Evolutionary conservation across 2,888 invertebrate genomes (phyloP), one percentile per base, ranked within the genome.

Genomic region (Nudaria mundana): DNA sequence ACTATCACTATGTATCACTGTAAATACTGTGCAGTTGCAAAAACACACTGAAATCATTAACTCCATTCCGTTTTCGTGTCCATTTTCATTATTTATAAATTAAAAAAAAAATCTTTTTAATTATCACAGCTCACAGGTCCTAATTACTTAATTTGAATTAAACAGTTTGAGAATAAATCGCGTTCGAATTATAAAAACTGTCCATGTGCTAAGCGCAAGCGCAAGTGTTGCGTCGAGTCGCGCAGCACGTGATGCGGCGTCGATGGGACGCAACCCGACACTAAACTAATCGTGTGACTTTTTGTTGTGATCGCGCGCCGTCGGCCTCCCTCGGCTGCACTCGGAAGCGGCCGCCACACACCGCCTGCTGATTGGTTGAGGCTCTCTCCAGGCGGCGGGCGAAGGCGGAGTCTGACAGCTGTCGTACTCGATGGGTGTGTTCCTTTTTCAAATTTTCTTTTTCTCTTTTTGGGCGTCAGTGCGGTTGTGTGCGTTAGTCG

Each of bases 201-300:
- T 81, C 65, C 70, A 72, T 74, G 63, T 66, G 66, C 65, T 59
- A 63, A 78, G 87, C 85, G 87, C 85, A 76, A 72, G 81, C 83
- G 83, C 81, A 77, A 70, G 67, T 57, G 59, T 62, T 59, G 59
- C 58, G 52, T 56, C 56, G 63, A 63, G 57, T 59, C 63, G 66
- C 71, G 72, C 81, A 70, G 61, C 71, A 82, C 84, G 79, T 81
- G 88, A 81, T 83, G 84, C 85, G 78, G 75, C 85, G 81, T 72
- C 81, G 78, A 74, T 87, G 88, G 89, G 88, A 88, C 87, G 86
- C 89, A 76, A 87, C 88, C 88, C 89, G 86, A 88, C 80, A 89
- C 89, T 89, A 85, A 89, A 82, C 83, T 77, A 78, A 84, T 85
- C 80, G 80, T 81, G 73, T 74, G 78, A 84, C 81, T 88, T 88